These are phyloP conservation scores for Himalopsyche kuldschensis DNA, from an alignment of 2,888 invertebrate genomes.

Conservation along the genomic window DNA sequence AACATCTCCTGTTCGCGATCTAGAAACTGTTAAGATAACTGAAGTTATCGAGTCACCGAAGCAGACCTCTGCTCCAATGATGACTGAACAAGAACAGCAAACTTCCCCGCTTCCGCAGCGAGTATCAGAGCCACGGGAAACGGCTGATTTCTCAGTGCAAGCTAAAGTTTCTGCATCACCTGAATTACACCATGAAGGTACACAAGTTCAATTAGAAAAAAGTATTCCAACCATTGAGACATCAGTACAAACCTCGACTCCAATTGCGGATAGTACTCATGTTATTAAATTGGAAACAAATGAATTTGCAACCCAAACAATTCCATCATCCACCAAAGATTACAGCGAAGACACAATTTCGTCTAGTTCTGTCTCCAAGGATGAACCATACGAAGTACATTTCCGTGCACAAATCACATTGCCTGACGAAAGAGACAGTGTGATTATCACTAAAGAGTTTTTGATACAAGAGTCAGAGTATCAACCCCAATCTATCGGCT, in stretches of 20 bases:
- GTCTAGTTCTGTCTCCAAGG: constrained; percentile 52
- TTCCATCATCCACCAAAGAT: constrained; percentile 60
- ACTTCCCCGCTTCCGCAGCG: constrained; percentile 25
- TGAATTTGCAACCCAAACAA: constrained; percentile 59
- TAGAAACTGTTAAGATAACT: neutral
- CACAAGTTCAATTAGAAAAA: constrained; percentile 32
- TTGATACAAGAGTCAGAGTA: constrained; percentile 41
- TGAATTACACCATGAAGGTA: constrained; percentile 32
- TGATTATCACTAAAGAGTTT: constrained; percentile 43
- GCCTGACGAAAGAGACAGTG: constrained; percentile 47
- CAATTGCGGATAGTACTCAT: constrained; percentile 26
- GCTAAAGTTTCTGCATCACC: constrained; percentile 41
- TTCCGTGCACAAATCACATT: constrained; percentile 62
- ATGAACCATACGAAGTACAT: constrained; percentile 64
- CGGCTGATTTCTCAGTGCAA: constrained; percentile 45
- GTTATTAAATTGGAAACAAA: constrained; percentile 44
- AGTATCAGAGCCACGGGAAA: constrained; percentile 12
- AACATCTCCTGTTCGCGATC: constrained; percentile 36
- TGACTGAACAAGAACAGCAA: constrained; percentile 42
- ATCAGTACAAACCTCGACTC: constrained; percentile 43
- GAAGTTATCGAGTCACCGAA: constrained; percentile 51
- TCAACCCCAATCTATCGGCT: constrained; percentile 43
- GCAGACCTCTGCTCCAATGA: constrained; percentile 47
- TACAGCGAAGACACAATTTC: constrained; percentile 50
- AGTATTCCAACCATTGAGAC: constrained; percentile 42